phyloP scores from a whole-genome alignment of 2,888 invertebrate species.

The Eupelmus urozonus region DNA sequence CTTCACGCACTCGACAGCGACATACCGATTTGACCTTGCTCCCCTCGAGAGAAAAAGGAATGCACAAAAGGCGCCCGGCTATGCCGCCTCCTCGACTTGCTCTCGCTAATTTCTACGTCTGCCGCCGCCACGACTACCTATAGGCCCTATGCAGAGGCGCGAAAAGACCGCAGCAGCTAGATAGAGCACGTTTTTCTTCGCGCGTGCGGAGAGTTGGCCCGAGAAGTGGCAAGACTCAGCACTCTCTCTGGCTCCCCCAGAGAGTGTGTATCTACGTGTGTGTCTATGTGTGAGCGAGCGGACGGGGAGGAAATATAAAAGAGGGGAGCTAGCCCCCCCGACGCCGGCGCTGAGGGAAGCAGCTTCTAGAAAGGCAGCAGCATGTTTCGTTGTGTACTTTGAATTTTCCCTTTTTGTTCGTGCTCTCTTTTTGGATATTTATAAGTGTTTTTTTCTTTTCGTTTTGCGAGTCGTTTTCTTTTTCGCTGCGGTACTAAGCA shows the following conservation, averaged over 20 bases:
- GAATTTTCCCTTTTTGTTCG: not conserved
- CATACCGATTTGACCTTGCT: slow-evolving; percentile 22
- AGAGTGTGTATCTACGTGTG: not conserved
- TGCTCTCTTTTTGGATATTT: not conserved
- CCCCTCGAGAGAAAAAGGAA: not conserved
- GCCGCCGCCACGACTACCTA: not conserved
- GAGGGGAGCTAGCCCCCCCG: slow-evolving; percentile 10
- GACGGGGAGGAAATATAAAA: slow-evolving; percentile 12
- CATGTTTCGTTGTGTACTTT: not conserved
- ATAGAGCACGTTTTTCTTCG: slow-evolving; percentile 31
- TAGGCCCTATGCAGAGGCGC: not conserved
- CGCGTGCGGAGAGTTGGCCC: slow-evolving; percentile 1
- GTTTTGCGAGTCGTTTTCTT: too few relatives aligned
- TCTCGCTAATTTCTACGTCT: slow-evolving; percentile 32
- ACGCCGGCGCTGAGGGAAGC: not conserved
- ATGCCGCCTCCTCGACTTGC: slow-evolving; percentile 27
- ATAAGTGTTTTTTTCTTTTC: not conserved
- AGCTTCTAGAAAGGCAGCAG: slow-evolving; percentile 16
- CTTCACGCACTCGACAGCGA: not conserved
- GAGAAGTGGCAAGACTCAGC: slow-evolving; percentile 29
- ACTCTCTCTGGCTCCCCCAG: not conserved
- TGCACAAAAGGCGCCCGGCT: not conserved
- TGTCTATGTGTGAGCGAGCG: not conserved
- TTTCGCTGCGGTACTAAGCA: too few relatives aligned
- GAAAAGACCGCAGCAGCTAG: slow-evolving; percentile 20